Evolutionary conservation across 2,113 vertebrate species (phyloP).

Genomic region (Dendrocopos noguchii): DNA sequence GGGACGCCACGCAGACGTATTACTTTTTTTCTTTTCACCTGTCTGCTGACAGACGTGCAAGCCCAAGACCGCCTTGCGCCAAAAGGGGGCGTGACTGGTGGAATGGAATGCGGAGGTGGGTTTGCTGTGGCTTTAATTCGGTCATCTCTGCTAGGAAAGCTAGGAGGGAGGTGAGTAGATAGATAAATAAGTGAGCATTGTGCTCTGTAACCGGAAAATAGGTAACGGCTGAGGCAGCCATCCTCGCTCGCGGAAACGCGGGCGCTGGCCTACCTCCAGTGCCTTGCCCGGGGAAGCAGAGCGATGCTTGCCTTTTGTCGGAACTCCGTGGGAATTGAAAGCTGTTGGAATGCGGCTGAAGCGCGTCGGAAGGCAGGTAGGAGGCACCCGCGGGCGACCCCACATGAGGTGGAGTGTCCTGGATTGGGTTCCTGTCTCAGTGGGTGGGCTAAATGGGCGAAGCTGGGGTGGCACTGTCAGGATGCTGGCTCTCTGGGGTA

Average conservation of each 20-base stretch:
- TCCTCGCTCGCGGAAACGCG: neutral
- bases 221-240: neutral
- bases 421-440: neutral
- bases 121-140: neutral
- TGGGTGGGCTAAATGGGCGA: neutral
- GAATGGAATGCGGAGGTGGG: neutral
- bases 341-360: neutral
- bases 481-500: neutral
- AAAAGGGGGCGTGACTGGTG: neutral
- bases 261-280: neutral
- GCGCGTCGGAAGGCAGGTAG: neutral
- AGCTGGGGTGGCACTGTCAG: neutral
- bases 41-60: neutral
- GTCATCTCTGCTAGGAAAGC: neutral
- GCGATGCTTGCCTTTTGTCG: neutral
- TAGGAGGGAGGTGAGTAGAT: too few species aligned
- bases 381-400: neutral
- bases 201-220: neutral
- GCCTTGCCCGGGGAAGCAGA: neutral
- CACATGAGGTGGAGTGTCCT: neutral
- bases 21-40: neutral
- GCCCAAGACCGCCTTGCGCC: neutral
- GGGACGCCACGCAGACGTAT: rapidly evolving
- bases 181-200: too few species aligned
- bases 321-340: neutral